Evolutionary conservation across 2,113 vertebrate genomes (phyloP).

Genomic region (Calyptommatus sinebrachiatus): DNA sequence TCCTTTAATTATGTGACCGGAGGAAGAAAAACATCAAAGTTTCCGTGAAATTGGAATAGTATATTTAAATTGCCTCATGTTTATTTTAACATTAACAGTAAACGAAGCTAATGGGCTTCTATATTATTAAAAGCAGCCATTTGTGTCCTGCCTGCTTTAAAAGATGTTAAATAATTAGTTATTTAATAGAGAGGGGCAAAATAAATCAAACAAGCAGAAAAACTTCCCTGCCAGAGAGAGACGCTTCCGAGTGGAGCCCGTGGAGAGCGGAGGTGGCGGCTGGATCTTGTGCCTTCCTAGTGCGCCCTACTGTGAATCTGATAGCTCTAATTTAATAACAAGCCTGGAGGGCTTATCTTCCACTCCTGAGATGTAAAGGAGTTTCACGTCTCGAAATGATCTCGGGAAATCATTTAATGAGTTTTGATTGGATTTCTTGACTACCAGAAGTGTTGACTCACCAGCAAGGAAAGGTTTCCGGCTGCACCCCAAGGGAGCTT

Average conservation of each 20-base stretch:
- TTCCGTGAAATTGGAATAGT: slow-evolving; percentile 86
- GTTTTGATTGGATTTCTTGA: slow-evolving; percentile 50
- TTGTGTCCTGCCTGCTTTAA: slow-evolving; percentile 82
- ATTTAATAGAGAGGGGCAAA: slow-evolving; percentile 77
- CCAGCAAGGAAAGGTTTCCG: too few relatives aligned
- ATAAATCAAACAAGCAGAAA: slow-evolving; percentile 70
- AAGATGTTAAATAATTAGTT: slow-evolving; percentile 86
- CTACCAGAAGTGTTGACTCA: not conserved
- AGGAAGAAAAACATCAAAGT: slow-evolving; percentile 86
- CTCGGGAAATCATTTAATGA: slow-evolving; percentile 37
- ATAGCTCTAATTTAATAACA: slow-evolving; percentile 60
- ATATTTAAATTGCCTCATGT: slow-evolving; percentile 86
- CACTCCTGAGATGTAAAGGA: slow-evolving; percentile 23
- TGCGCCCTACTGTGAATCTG: slow-evolving; percentile 55
- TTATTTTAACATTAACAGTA: slow-evolving; percentile 90
- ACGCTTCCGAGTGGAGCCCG: not conserved
- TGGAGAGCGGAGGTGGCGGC: slow-evolving; percentile 11
- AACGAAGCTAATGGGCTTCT: slow-evolving; percentile 86
- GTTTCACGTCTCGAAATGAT: not conserved
- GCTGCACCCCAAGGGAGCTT: too few relatives aligned
- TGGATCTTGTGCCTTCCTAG: not conserved
- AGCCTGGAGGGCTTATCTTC: slow-evolving; percentile 44
- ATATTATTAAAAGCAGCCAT: slow-evolving; percentile 85
- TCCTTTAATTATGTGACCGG: slow-evolving; percentile 87
- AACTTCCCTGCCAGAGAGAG: slow-evolving; percentile 47